These are phyloP conservation scores for Melanerpes aurifrons DNA, from an alignment of 2,113 vertebrate genomes.

Conservation along the genomic window DNA sequence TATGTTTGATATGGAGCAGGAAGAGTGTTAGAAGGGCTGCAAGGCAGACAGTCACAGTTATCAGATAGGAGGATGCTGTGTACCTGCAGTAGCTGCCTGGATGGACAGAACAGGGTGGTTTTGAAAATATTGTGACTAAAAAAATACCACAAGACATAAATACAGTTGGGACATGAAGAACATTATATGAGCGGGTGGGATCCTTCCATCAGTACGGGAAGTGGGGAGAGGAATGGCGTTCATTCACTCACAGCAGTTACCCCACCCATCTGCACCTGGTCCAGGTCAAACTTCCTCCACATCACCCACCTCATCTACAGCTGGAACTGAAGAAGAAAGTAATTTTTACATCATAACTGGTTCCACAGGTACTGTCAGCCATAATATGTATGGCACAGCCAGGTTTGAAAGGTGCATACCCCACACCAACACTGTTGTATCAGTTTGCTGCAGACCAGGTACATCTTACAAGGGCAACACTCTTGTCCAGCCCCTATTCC, in stretches of 20 bases:
- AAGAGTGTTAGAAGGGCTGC: neutral
- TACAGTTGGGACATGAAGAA: neutral
- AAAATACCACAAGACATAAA: neutral
- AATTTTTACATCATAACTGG: neutral
- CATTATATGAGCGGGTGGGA: neutral
- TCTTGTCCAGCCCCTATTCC: neutral
- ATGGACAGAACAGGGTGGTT: neutral
- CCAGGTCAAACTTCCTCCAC: neutral
- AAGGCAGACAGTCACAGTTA: neutral
- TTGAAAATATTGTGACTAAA: neutral
- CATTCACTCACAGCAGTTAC: neutral
- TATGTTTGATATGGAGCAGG: neutral
- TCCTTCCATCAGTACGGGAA: neutral
- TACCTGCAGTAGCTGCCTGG: neutral
- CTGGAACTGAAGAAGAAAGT: neutral
- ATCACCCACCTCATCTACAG: neutral
- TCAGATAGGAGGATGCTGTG: neutral
- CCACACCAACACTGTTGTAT: neutral
- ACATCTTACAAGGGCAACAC: neutral
- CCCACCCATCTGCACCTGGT: neutral
- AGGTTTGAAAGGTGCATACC: neutral
- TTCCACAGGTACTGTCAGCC: neutral
- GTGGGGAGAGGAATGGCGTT: neutral
- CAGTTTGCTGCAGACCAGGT: neutral
- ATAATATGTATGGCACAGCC: neutral